Conservation (phyloP, 2,888 invertebrate species). For the Incurvaria masculella region DNA sequence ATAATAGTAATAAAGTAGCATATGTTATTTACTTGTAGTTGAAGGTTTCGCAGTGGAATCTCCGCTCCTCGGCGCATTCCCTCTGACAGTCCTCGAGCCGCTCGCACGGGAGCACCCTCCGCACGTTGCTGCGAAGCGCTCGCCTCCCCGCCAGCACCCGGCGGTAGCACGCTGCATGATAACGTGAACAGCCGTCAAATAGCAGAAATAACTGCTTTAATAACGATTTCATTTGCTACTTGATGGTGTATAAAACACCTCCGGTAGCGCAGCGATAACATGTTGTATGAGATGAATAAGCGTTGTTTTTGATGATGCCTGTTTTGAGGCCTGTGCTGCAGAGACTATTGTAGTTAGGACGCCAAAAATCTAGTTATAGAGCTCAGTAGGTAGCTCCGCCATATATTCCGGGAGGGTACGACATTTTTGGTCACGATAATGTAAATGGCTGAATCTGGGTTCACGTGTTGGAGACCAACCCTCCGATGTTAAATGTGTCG, state of each 20-base stretch:
- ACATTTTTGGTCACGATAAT: no score
- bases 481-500: no score
- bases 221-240: conserved; percentile 8
- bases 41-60: conserved; percentile 79
- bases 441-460: no score
- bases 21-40: conserved; percentile 71
- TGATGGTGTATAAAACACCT: background rate
- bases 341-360: conserved; percentile 21
- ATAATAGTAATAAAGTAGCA: no score
- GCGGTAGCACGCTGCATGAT: conserved; percentile 73
- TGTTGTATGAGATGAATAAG: background rate
- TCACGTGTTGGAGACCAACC: no score
- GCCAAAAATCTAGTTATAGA: background rate
- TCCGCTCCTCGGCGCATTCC: conserved; percentile 70
- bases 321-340: conserved; percentile 18
- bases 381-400: no score
- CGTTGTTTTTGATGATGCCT: conserved; percentile 6
- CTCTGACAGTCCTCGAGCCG: conserved; percentile 71
- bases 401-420: no score
- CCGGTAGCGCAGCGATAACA: background rate
- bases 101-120: conserved; percentile 66
- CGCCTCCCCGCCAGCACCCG: conserved; percentile 72
- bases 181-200: conserved; percentile 12
- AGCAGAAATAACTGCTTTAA: background rate
- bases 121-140: conserved; percentile 64